Base-by-base conservation (phyloP, 2,113 vertebrate species). In the Hydropotes inermis region DNA sequence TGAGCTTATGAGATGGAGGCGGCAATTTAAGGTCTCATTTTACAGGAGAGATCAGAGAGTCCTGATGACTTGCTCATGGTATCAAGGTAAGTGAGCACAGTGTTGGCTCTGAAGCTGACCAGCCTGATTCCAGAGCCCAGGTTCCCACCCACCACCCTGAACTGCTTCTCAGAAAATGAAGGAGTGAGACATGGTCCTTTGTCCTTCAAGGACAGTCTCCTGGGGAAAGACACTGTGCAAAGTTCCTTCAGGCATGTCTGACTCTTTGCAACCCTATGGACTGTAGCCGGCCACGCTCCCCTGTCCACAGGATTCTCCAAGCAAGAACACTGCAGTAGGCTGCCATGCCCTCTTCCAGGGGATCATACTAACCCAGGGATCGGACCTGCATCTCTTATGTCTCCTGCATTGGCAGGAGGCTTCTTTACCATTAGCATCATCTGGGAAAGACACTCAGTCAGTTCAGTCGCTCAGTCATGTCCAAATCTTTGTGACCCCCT, bases 301-400 rank as follows among this genome's bases (percentile, higher is more conserved):
- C 19, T 39, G n/a, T 39, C 67, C n/a, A 70, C 9, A 70, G 67
- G 67, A 39, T 39, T 70, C n/a, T 70, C n/a, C 10, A 23, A 39
- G 67, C n/a, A 70, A 70, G 67, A 39, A 70, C 67, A 70, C 67
- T 70, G 19, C 11, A 23, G n/a, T 70, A n/a, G 67, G n/a, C 36
- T 70, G 67, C n/a, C 67, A 39, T 70, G 67, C 19, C 19, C 67
- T 70, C 10, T 70, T 39, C 67, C 19, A 70, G n/a, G 67, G 19
- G n/a, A 23, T 70, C 19, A 12, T 23, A 70, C 67, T 70, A 70
- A 70, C 19, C 5, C n/a, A 39, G n/a, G 67, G 67, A 70, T 70
- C 0, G 0, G 39, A 70, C n/a, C 5, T 39, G n/a, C 1, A 0
- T 70, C n/a, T 70, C n/a, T 36, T 70, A 36, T 23, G n/a, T 70